Conservation (phyloP, 1,140 invertebrate genomes). For the Lepidotrigona ventralis region DNA sequence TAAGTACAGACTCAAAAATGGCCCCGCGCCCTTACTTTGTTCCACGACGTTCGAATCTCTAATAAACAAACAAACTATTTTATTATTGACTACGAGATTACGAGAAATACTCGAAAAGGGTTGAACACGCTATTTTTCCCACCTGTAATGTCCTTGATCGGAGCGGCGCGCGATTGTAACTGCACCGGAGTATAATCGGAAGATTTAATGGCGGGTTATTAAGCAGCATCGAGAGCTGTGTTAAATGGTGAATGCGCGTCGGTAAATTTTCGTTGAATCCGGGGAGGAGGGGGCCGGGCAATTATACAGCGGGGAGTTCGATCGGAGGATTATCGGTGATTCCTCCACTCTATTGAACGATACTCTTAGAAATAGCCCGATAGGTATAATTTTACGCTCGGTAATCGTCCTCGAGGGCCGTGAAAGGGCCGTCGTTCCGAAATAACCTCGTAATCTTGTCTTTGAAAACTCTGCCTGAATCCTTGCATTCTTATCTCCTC, state of each 20-base stretch:
- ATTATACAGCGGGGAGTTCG: slow-evolving; percentile 17
- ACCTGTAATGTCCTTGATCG: too few species aligned
- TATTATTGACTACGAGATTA: too few species aligned
- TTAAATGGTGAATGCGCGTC: slow-evolving; percentile 4
- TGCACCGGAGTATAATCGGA: background rate
- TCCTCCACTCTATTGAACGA: slow-evolving; percentile 10
- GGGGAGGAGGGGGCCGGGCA: background rate
- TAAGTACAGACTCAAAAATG: too few species aligned
- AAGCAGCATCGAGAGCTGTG: background rate
- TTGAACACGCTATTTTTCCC: too few species aligned
- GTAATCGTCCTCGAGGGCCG: background rate
- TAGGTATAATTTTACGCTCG: slow-evolving; percentile 3
- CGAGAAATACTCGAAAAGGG: too few species aligned
- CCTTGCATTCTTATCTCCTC: background rate
- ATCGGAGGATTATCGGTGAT: slow-evolving; percentile 32
- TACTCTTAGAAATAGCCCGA: slow-evolving; percentile 33
- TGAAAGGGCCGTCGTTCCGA: background rate
- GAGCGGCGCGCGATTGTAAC: too few species aligned
- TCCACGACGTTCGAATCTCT: too few species aligned
- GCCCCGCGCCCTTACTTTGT: too few species aligned
- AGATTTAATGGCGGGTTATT: background rate
- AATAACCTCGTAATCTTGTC: background rate
- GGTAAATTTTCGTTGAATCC: slow-evolving; percentile 37
- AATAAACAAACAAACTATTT: too few species aligned
- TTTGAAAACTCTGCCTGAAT: background rate